A percentile compares a stretch with the other conserved stretches of the same genome.
phyloP scores from a whole-genome alignment of 1,140 invertebrate species.

The Ladona fulva region DNA sequence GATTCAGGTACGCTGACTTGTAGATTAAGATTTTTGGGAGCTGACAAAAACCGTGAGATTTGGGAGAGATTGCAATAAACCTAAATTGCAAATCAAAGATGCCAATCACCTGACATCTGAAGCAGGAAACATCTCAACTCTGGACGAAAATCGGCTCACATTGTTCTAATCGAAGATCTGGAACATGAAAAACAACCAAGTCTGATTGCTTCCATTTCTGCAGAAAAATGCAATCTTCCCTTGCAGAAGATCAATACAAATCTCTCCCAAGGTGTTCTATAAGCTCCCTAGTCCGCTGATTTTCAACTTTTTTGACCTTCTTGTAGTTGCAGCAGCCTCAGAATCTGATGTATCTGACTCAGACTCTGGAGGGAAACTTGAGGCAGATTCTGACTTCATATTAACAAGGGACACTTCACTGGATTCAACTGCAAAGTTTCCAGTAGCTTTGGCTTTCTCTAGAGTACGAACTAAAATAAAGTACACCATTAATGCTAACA shows the following conservation, averaged over 20 bases:
- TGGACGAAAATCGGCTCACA: too few species aligned
- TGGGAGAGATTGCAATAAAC: background rate
- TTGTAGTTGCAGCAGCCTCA: constrained; percentile 37
- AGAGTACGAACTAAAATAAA: constrained; percentile 51
- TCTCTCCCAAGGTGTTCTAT: background rate
- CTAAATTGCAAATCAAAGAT: too few species aligned
- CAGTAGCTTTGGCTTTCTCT: constrained; percentile 59
- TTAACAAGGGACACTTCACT: constrained; percentile 39
- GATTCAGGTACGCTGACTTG: background rate
- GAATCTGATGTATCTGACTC: constrained; percentile 46
- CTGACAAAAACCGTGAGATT: background rate
- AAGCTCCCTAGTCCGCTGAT: constrained; percentile 22
- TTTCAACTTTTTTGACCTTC: constrained; percentile 41
- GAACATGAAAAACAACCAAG: too few species aligned
- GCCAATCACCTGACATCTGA: too few species aligned
- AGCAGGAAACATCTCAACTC: too few species aligned
- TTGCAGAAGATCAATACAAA: background rate
- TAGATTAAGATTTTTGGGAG: background rate
- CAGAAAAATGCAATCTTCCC: too few species aligned
- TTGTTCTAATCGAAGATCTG: too few species aligned
- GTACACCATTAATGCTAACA: too few species aligned
- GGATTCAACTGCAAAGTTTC: constrained; percentile 49
- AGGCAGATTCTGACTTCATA: constrained; percentile 31
- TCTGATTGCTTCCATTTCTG: too few species aligned
- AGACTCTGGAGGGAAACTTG: constrained; percentile 36